Percentiles rank a stretch among this genome's conserved stretches.
Conservation (phyloP, 2,113 vertebrate genomes). For the Hyperopisus bebe region DNA sequence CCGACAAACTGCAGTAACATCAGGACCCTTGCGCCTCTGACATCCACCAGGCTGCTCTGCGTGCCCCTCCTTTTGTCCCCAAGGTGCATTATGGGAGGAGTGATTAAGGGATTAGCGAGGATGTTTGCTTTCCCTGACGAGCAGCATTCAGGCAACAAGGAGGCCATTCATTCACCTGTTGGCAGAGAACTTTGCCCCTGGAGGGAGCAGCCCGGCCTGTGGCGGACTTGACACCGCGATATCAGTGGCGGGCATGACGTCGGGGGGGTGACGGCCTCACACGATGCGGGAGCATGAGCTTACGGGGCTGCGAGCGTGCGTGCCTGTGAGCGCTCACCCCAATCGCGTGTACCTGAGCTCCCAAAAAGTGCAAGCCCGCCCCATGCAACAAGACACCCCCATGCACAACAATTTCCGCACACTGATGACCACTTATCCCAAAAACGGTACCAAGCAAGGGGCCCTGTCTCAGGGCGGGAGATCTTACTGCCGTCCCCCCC, state of each 20-base stretch:
- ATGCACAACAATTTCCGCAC: not conserved
- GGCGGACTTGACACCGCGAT: conserved; percentile 39
- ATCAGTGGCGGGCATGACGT: conserved; percentile 40
- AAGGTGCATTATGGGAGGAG: conserved; percentile 32
- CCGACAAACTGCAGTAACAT: not conserved
- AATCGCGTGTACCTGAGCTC: not conserved
- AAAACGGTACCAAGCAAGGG: not conserved
- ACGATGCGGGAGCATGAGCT: not conserved
- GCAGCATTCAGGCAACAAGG: conserved; percentile 45
- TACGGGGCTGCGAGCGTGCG: not conserved
- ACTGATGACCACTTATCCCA: not conserved
- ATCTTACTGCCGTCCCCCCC: not conserved
- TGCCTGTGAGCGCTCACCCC: not conserved
- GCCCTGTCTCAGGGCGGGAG: not conserved
- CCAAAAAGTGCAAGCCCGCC: not conserved
- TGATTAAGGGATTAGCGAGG: conserved; percentile 41
- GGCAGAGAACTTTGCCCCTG: conserved; percentile 50
- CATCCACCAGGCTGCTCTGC: not conserved
- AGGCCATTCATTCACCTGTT: conserved; percentile 48
- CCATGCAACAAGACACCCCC: not conserved
- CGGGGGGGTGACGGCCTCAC: conserved; percentile 8
- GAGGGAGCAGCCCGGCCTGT: conserved; percentile 32
- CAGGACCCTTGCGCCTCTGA: not conserved
- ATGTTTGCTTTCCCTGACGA: conserved; percentile 35
- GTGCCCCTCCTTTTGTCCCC: conserved; percentile 26